phyloP scores from a whole-genome alignment of 2,113 vertebrate species.

The Turdus rufiventris region DNA sequence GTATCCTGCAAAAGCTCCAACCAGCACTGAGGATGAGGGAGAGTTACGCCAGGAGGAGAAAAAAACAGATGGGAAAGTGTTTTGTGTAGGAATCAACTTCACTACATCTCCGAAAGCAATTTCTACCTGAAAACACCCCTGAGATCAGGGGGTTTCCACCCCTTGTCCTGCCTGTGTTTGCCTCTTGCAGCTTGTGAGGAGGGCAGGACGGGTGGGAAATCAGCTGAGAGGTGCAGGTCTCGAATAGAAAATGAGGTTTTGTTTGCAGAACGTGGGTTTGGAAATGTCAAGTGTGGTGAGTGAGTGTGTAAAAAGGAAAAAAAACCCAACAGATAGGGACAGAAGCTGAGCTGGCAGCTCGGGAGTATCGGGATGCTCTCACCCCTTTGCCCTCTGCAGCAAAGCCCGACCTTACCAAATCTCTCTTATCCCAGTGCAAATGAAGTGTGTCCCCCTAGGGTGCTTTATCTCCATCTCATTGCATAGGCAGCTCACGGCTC shows the following conservation, averaged over 20 bases:
- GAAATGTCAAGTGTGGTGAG: neutral
- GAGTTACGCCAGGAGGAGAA: neutral
- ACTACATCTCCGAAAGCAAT: neutral
- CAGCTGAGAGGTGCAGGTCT: neutral
- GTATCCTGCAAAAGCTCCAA: neutral
- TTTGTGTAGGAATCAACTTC: neutral
- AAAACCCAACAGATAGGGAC: neutral
- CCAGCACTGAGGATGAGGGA: conserved; percentile 7
- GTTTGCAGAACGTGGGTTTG: neutral
- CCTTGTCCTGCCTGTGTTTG: neutral
- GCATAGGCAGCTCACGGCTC: neutral
- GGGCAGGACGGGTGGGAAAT: neutral
- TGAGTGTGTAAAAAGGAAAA: neutral
- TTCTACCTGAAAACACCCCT: neutral
- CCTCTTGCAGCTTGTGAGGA: neutral
- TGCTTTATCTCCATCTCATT: neutral
- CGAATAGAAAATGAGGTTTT: neutral
- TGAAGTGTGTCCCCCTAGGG: neutral
- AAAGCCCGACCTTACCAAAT: neutral
- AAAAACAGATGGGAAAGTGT: neutral
- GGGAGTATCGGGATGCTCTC: neutral
- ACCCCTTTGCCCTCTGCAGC: neutral
- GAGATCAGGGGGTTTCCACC: neutral
- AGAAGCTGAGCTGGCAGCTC: neutral
- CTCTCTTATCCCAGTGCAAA: neutral